Evolutionary conservation across 2,888 invertebrate species (phyloP), one percentile per base, ranked within the genome.

Genomic region (Embidobia sp.): DNA sequence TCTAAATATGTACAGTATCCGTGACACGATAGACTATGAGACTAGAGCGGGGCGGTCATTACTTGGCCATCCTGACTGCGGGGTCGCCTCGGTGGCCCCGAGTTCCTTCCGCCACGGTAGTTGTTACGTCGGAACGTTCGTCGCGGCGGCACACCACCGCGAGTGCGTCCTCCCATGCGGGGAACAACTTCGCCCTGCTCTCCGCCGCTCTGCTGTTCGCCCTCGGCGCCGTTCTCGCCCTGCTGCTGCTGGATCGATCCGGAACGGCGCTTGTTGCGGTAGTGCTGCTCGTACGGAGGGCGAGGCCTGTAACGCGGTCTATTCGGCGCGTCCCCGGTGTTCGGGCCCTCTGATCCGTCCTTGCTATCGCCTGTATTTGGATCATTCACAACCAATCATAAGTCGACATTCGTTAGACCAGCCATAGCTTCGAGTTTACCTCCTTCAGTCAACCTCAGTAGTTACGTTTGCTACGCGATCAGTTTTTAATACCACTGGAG

Each of bases 121-220:
- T 95, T 70, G 11, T 61, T 94, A 81, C 94, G 93, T 84, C 94
- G 94, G 93, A 93, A 94, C 90, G 93, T 95, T 84, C 94, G 92
- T 85, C 92, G 91, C 77, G 91, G 91, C 74, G 91, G 90, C 78
- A 90, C 88, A 51, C 91, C 91, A 74, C 91, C 86, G 46, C 87
- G 91, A 35, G 90, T 90, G 8, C 86, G 85, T 48, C 87, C 89
- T 66, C 89, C 90, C 31, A 90, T 90, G 26, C 87, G 84, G 0
- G 77, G 80, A 1, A 6, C 83, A 2, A 80, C 84, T 15, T 83
- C 86, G 29, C 64, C 81, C 29, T 79, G 79, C n/a, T 78, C 82
- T n/a, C 66, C 82, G n/a, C 22, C 10, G 42, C 33, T 46, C 70
- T 22, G 73, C 46, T 81, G 70, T 37, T 82, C 83, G 1, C 76